Evolutionary conservation across 2,888 invertebrate genomes (phyloP).

Genomic region (Choristoneura rosaceana): DNA sequence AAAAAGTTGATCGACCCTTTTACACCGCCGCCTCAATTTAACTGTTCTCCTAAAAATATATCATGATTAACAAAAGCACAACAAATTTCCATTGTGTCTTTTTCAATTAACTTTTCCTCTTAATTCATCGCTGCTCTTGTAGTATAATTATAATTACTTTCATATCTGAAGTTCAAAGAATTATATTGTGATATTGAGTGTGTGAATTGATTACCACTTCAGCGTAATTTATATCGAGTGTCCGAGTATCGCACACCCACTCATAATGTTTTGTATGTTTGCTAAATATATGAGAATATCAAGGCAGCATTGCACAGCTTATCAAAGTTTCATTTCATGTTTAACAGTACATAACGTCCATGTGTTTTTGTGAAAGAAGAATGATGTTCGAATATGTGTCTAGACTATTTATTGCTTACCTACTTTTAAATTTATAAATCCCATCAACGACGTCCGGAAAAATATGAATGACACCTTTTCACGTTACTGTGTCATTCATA

Average conservation of each 20-base stretch:
- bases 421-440: background rate
- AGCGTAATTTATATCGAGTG: slow-evolving; percentile 29
- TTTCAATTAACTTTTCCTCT: background rate
- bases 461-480: slow-evolving; percentile 10
- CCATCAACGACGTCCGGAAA: background rate
- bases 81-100: background rate
- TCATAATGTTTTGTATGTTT: background rate
- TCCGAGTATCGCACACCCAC: slow-evolving; percentile 14
- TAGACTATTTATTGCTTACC: background rate
- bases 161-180: slow-evolving; percentile 12
- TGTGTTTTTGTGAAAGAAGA: background rate
- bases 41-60: background rate
- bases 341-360: background rate
- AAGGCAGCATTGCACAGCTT: background rate
- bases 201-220: slow-evolving; percentile 24
- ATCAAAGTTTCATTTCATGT: background rate
- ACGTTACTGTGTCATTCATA: slow-evolving; percentile 26
- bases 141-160: slow-evolving; percentile 1
- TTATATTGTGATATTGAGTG: slow-evolving; percentile 5
- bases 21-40: background rate
- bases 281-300: background rate
- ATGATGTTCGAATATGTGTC: background rate
- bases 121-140: background rate
- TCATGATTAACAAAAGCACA: background rate
- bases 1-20: too few relatives aligned